A percentile compares a stretch with the other conserved stretches of the same genome.
Conservation (phyloP, 2,888 invertebrate genomes). For the Prosopocoilus inquinatus region DNA sequence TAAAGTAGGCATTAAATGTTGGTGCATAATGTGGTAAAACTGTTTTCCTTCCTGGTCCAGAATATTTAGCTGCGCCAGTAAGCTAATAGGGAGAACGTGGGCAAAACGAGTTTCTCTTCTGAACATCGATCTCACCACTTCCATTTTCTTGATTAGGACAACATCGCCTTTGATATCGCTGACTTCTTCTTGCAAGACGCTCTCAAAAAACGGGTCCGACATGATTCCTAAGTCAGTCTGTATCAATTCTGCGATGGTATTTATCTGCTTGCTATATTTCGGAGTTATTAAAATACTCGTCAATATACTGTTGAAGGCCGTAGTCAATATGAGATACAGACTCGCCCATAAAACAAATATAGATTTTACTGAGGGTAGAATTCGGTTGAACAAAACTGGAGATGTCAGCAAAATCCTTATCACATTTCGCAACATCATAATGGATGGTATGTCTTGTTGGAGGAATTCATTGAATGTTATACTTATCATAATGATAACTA, state of each 20-base stretch:
- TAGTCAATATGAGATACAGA: conserved; percentile 1
- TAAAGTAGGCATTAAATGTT: neutral
- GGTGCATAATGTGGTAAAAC: neutral
- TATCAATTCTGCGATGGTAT: conserved; percentile 6
- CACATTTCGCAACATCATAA: too few species aligned
- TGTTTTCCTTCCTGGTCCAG: neutral
- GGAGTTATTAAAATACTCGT: conserved; percentile 5
- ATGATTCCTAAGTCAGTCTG: conserved; percentile 1
- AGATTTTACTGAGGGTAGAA: neutral
- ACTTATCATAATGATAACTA: too few species aligned
- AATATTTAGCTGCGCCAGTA: neutral
- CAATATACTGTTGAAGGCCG: conserved; percentile 2
- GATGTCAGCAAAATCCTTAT: too few species aligned
- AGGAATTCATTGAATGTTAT: too few species aligned
- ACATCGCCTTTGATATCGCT: neutral
- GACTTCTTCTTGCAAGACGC: too few species aligned
- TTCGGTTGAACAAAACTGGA: too few species aligned
- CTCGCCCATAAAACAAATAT: conserved; percentile 1
- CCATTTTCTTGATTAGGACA: neutral
- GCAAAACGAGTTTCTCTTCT: neutral
- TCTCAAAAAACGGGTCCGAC: neutral
- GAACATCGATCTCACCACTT: neutral
- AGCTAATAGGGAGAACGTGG: neutral
- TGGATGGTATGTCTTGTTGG: too few species aligned
- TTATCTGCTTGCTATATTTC: conserved; percentile 2